Evolutionary conservation across 2,797 vertebrate genomes (phyloP), one percentile per base, ranked within the genome.

Genomic region (Parauchenoglanis punctatus): DNA sequence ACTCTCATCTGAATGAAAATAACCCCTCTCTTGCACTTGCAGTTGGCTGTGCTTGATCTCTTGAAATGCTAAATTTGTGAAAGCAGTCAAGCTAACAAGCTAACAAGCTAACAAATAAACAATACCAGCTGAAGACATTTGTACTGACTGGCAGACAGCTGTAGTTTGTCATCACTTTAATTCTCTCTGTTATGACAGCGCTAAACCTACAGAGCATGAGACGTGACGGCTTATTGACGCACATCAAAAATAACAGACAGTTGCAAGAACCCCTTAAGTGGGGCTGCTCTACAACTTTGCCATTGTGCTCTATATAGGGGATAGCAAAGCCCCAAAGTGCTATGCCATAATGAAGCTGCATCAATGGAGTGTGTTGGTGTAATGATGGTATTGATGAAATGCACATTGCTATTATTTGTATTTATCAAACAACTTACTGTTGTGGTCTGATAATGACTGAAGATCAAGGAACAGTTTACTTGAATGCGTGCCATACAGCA

Each of bases 281-380:
- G 88, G 91, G 92, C 94, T 91, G 91, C 83, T 63, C 56, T 87
- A 86, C 86, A 73, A 81, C 90, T 86, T 90, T 84, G 93, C 93
- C 93, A 90, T 87, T 88, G 92, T 94, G 92, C 91, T 91, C 89
- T 86, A 91, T 91, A 94, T 90, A 93, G 93, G 91, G 92, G 92
- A 92, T 93, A 92, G 92, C 95, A 95, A 94, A 94, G 95, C 93
- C 35, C 35, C 35, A 91, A 91, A 93, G 90, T 90, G 91, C 92
- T 92, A 93, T 91, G 93, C 87, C 91, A 92, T 95, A 95, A 96
- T 96, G 93, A 94, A 95, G 95, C 94, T 87, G 31, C 95, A 96
- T 95, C 93, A 94, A 95, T 94, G 93, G 63, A 91, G 90, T 87
- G 91, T 31, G 92, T 91, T 90, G 92, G 92, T 87, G 93, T 93